A percentile compares a stretch with the other conserved stretches of the same genome.
phyloP scores from a whole-genome alignment of 2,888 invertebrate species.

The Tupiocoris notatus region DNA sequence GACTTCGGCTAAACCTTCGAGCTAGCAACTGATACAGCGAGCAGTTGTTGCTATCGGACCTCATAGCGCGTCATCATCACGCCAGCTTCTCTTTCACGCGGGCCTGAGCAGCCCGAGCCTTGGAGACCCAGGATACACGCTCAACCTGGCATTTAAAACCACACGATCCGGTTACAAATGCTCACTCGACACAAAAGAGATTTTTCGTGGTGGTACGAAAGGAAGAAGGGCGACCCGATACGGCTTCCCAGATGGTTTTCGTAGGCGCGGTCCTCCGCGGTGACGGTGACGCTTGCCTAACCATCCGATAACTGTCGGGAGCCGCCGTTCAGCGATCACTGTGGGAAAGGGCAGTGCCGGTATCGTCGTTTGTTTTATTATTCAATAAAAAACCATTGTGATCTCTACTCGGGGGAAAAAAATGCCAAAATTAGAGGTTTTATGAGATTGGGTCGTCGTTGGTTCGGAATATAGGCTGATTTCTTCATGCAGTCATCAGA shows the following conservation, averaged over 20 bases:
- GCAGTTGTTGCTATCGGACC: too few species aligned
- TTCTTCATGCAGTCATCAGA: too few species aligned
- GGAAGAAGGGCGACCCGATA: not conserved
- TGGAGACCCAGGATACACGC: conserved; percentile 18
- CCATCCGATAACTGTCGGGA: conserved; percentile 8
- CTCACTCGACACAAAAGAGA: conserved; percentile 33
- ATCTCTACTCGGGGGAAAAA: too few species aligned
- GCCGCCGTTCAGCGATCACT: conserved; percentile 5
- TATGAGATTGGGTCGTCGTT: too few species aligned
- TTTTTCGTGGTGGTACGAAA: conserved; percentile 20
- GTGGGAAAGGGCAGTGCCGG: conserved; percentile 20
- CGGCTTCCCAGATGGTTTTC: conserved; percentile 25
- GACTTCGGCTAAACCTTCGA: too few species aligned
- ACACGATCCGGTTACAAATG: conserved; percentile 35
- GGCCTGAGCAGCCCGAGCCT: not conserved
- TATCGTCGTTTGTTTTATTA: not conserved
- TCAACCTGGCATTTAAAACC: conserved; percentile 29
- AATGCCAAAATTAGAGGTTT: too few species aligned
- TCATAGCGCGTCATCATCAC: not conserved
- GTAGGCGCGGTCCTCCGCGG: not conserved
- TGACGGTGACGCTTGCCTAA: conserved; percentile 2
- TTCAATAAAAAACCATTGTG: too few species aligned
- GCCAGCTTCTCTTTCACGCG: conserved; percentile 1
- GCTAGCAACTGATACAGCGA: too few species aligned
- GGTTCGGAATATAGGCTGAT: too few species aligned